Evolutionary conservation across 2,113 vertebrate species (phyloP).

Genomic region (Anarrhichthys ocellatus): DNA sequence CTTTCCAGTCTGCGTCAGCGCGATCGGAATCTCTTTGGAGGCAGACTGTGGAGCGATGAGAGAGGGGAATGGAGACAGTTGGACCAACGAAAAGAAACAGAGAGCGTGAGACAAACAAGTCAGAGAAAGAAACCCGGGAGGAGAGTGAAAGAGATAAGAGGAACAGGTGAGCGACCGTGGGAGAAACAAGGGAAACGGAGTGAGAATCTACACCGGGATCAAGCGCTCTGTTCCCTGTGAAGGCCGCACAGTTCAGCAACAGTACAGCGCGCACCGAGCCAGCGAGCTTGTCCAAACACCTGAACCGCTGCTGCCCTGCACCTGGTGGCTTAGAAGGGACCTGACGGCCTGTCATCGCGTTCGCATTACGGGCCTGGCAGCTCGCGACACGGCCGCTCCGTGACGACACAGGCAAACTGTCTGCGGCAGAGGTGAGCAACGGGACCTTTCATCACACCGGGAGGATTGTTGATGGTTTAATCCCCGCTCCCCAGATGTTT

Average conservation of each 20-base stretch:
- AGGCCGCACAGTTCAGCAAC: slow-evolving; percentile 32
- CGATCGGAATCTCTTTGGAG: slow-evolving; percentile 63
- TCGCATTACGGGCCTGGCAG: slow-evolving; percentile 72
- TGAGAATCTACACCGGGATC: slow-evolving; percentile 30
- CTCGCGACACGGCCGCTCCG: slow-evolving; percentile 55
- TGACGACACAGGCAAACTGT: slow-evolving; percentile 48
- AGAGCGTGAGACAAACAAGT: slow-evolving; percentile 9
- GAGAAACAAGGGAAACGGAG: slow-evolving; percentile 13
- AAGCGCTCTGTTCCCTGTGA: slow-evolving; percentile 25
- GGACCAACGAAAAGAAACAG: slow-evolving; percentile 26
- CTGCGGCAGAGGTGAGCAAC: slow-evolving; percentile 45
- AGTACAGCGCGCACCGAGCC: slow-evolving; percentile 12
- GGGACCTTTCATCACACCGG: slow-evolving; percentile 61
- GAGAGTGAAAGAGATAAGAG: slow-evolving; percentile 17
- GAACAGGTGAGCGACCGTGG: slow-evolving; percentile 11
- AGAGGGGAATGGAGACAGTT: slow-evolving; percentile 30
- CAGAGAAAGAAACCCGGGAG: background rate
- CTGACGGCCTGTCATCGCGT: slow-evolving; percentile 73
- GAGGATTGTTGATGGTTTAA: slow-evolving; percentile 62
- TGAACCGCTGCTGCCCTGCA: slow-evolving; percentile 51
- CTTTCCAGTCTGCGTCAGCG: slow-evolving; percentile 52
- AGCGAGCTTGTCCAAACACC: slow-evolving; percentile 55
- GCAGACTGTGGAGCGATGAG: slow-evolving; percentile 48
- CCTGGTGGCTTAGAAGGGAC: slow-evolving; percentile 65
- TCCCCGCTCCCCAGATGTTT: slow-evolving; percentile 63